Conservation (phyloP, 2,797 vertebrate species). For the Squalus acanthias region DNA sequence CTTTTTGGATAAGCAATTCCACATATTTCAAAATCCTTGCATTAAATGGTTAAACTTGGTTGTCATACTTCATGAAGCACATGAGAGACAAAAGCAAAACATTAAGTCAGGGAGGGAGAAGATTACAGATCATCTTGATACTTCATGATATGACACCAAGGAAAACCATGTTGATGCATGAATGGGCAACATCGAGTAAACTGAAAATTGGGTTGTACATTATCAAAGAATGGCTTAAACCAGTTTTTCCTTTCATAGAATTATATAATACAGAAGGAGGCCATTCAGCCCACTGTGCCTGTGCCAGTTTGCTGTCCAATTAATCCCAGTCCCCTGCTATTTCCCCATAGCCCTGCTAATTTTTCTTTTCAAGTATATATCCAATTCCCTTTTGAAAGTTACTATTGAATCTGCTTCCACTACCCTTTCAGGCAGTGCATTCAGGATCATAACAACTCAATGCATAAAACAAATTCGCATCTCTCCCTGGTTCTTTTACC, state of each 20-base stretch:
- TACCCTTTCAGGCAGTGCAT: not conserved
- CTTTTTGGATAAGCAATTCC: not conserved
- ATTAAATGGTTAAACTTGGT: not conserved
- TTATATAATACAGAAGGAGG: too few species aligned
- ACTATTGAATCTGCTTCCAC: not conserved
- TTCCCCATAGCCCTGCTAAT: too few species aligned
- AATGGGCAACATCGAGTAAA: not conserved
- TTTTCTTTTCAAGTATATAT: too few species aligned
- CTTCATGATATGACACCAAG: too few species aligned
- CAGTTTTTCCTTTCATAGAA: not conserved
- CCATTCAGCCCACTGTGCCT: too few species aligned
- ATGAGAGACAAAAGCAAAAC: not conserved
- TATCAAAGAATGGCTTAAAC: not conserved
- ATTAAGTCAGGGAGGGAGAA: not conserved
- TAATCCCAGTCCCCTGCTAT: too few species aligned
- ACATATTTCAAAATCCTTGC: not conserved
- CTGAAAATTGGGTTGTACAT: not conserved
- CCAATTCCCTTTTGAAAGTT: not conserved
- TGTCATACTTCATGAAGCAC: not conserved
- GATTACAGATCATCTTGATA: not conserved
- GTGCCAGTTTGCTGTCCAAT: too few species aligned
- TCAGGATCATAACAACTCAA: not conserved
- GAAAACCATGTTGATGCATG: not conserved
- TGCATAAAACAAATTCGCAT: not conserved
- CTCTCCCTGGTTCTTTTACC: not conserved